Evolutionary conservation across 2,888 invertebrate genomes (phyloP), one percentile per base, ranked within the genome.

Genomic region (Caenorhabditis virilis): DNA sequence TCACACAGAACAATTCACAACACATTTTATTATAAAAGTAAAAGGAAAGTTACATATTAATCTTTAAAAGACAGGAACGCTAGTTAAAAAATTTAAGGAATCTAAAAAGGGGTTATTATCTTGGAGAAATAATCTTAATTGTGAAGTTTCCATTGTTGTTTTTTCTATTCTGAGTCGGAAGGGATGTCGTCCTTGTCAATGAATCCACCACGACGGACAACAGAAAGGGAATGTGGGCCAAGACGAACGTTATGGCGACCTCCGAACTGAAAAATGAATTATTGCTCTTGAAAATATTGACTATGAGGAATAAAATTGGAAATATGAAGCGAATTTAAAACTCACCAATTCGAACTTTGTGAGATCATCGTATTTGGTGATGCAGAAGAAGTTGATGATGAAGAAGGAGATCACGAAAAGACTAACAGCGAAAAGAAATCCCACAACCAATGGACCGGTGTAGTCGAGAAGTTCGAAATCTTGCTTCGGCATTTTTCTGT

Each of bases 281-380:
- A 30, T 30, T 30, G 4, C 18, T 23, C n/a, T n/a, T n/a, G n/a
- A n/a, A n/a, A n/a, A n/a, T n/a, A n/a, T n/a, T n/a, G n/a, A n/a
- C n/a, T n/a, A n/a, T n/a, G n/a, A n/a, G n/a, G n/a, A n/a, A n/a
- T n/a, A n/a, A n/a, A n/a, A n/a, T n/a, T n/a, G n/a, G n/a, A n/a
- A n/a, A n/a, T n/a, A n/a, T 18, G 18, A 23, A 25, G n/a, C 25
- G 23, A 33, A 13, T 42, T 25, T 9, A 5, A 42, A n/a, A 45
- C 61, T 49, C 30, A 82, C 81, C 79, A 74, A 70, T 58, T 81
- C 81, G 50, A 81, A 81, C 38, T 75, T 73, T 7, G 81, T 81
- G 48, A 81, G 60, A 52, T 81, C 81, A 64, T 81, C 81, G 56
- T 76, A 69, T 41, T 79, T 74, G 22, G 78, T 76, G 64, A 81